Conservation (phyloP, 2,888 invertebrate species). For the Sphecodes monilicornis region DNA sequence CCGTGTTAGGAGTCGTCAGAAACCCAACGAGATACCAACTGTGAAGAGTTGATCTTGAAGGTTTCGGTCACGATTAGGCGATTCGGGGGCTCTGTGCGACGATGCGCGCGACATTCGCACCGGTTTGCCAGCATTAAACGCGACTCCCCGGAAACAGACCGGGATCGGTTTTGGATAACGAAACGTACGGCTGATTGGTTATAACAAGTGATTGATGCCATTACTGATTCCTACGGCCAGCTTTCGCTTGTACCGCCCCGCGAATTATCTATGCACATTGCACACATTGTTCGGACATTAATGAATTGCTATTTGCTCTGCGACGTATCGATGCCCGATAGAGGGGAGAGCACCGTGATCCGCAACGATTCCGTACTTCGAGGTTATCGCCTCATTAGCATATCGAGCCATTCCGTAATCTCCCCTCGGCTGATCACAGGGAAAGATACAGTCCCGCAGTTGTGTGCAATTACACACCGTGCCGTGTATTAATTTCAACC, state of each 20-base stretch:
- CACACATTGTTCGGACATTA: slow-evolving; percentile 68
- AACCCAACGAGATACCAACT: too few relatives aligned
- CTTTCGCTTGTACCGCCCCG: slow-evolving; percentile 34
- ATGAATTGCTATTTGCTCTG: slow-evolving; percentile 65
- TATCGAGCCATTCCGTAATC: slow-evolving; percentile 60
- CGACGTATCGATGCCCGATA: slow-evolving; percentile 59
- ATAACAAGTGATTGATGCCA: slow-evolving; percentile 74
- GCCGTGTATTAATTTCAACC: slow-evolving; percentile 37
- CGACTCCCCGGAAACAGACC: slow-evolving; percentile 55
- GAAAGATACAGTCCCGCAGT: slow-evolving; percentile 30
- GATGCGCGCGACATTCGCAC: neutral
- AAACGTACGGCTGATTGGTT: slow-evolving; percentile 73
- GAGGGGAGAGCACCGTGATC: slow-evolving; percentile 25
- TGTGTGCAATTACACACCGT: slow-evolving; percentile 27
- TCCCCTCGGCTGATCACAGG: slow-evolving; percentile 34
- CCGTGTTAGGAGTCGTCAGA: too few relatives aligned
- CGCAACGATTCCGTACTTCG: slow-evolving; percentile 43
- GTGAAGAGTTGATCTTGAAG: neutral
- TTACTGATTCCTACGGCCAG: slow-evolving; percentile 56
- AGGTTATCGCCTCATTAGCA: slow-evolving; percentile 69
- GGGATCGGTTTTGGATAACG: slow-evolving; percentile 67
- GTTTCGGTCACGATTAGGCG: neutral
- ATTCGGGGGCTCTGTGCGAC: neutral
- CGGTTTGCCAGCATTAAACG: slow-evolving; percentile 50
- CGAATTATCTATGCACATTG: slow-evolving; percentile 69